These are phyloP conservation scores for Lemur catta DNA, from an alignment of 2,797 vertebrate genomes.

Conservation along the genomic window DNA sequence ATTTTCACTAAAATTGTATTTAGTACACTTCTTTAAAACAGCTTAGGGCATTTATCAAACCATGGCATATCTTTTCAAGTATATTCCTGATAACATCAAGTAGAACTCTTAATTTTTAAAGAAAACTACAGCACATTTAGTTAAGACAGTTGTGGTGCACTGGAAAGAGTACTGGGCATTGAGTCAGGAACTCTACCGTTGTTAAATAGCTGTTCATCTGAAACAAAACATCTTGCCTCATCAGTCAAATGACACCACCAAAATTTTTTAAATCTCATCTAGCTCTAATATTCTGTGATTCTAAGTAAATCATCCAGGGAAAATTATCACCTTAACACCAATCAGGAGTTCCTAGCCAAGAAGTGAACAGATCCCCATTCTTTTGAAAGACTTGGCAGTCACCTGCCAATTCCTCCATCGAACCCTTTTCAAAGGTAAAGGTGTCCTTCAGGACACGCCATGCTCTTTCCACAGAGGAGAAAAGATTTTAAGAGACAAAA, in stretches of 20 bases:
- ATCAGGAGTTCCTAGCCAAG: not conserved
- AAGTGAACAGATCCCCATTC: constrained; percentile 30
- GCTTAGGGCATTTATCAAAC: constrained; percentile 62
- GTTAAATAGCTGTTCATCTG: constrained; percentile 16
- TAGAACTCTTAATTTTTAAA: constrained; percentile 49
- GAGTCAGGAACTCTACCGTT: not conserved
- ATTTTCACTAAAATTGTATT: constrained; percentile 48
- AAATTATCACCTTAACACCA: constrained; percentile 10
- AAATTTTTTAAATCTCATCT: constrained; percentile 7
- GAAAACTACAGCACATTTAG: constrained; percentile 51
- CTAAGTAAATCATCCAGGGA: not conserved
- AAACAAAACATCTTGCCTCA: constrained; percentile 20
- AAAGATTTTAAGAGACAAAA: constrained; percentile 14
- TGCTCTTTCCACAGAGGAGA: constrained; percentile 39
- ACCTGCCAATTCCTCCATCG: constrained; percentile 3
- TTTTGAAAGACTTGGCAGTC: not conserved
- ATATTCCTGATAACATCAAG: not conserved
- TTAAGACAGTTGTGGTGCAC: constrained; percentile 45
- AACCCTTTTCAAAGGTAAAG: constrained; percentile 30
- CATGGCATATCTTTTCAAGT: constrained; percentile 65
- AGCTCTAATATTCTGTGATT: constrained; percentile 29
- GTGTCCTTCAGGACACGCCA: not conserved
- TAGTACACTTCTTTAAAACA: not conserved
- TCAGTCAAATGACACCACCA: not conserved
- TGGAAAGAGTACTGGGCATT: not conserved